phyloP scores from a whole-genome alignment of 2,113 vertebrate species.

The Ariopsis seemanni region DNA sequence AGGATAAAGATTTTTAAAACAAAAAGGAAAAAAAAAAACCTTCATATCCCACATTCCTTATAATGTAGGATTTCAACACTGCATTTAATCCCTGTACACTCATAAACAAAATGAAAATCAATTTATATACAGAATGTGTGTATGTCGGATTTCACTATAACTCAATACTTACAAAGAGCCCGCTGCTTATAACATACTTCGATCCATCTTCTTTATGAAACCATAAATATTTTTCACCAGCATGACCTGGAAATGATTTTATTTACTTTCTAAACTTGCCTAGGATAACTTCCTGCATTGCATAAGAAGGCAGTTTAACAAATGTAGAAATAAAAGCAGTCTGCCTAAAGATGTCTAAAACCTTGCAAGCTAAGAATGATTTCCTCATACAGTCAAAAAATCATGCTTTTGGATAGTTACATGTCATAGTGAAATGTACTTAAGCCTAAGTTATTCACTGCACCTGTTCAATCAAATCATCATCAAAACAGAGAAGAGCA shows the following conservation, averaged over 20 bases:
- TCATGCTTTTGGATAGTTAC: neutral
- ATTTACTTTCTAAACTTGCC: neutral
- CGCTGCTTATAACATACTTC: neutral
- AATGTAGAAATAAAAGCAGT: neutral
- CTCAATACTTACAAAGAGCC: neutral
- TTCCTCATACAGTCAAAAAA: neutral
- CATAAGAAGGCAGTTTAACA: neutral
- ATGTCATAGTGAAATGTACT: neutral
- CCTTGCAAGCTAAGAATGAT: neutral
- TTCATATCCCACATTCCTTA: neutral
- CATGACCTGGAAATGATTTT: neutral
- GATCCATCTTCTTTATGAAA: neutral
- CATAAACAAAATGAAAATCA: neutral
- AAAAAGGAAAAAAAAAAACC: neutral
- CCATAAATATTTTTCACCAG: neutral
- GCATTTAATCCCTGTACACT: neutral
- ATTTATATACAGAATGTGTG: neutral
- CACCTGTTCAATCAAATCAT: too few species aligned
- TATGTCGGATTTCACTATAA: neutral
- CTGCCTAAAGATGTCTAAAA: neutral
- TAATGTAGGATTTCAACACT: neutral
- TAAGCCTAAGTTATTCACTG: neutral
- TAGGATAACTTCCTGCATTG: neutral
- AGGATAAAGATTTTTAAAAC: conserved; percentile 1
- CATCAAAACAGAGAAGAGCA: neutral